Base-by-base conservation (phyloP, 2,113 vertebrate species). In the Ranitomeya imitator region DNA sequence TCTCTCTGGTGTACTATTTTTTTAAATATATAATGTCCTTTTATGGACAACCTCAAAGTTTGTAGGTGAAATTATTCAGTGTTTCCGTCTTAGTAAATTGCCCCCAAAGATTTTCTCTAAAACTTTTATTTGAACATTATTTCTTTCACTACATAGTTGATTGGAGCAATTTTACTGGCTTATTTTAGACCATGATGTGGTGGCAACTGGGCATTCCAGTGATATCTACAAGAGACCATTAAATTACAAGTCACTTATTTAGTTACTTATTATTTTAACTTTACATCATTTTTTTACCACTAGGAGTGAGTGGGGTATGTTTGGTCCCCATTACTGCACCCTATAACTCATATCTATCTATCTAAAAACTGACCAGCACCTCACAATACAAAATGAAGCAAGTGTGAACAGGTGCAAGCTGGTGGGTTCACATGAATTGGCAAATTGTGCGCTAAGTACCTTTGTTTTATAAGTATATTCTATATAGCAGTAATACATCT, bases 1-100 rank as follows among this genome's bases (percentile, higher is more conserved):
- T 55, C 82, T 55, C 82, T 84, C 63, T 69, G 51, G 65, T 84
- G 63, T 23, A 61, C 37, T 45, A 45, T 45, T 79, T 57, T 55
- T 59, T 79, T 3, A 26, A 18, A 60, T 76, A 60, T 60, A 84
- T n/a, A 4, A 13, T 55, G 82, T 54, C 55, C 51, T 84, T 51
- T 71, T 37, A 71, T 14, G 14, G 82, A 69, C 51, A 84, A 21
- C 65, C 82, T n/a, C 54, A n/a, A 84, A 81, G 23, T 37, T 45
- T 23, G 45, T 52, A 23, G 45, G 52, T 54, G 37, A 63, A 83
- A 54, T 83, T 52, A 65, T 9, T 76, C 73, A 76, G 13, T 4
- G 8, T 52, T 74, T 45, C 16, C 2, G 37, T 74, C 21, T 18
- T 21, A 21, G 71, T 74, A 19, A 51, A 19, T 74, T 18, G 16